Evolutionary conservation across 2,113 vertebrate species (phyloP).

Genomic region (Hemicordylus capensis): DNA sequence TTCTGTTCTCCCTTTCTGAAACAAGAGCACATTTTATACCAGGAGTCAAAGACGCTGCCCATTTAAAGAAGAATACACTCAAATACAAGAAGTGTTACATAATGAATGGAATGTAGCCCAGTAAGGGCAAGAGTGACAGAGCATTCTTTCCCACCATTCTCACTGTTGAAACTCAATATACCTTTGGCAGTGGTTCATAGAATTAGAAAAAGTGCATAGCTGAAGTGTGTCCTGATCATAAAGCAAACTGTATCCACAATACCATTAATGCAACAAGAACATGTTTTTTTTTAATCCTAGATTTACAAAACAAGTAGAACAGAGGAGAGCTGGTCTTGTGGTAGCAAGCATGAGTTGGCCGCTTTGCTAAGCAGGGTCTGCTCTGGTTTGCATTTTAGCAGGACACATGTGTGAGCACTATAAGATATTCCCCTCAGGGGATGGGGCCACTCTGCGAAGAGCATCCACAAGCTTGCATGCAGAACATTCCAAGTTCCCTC

Average conservation of each 20-base stretch:
- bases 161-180: conserved; percentile 42
- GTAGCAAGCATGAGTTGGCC: no score
- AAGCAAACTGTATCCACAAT: conserved; percentile 13
- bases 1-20: conserved; percentile 35
- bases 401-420: no score
- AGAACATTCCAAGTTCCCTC: no score
- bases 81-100: conserved; percentile 11
- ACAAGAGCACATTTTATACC: background rate
- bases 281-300: no score
- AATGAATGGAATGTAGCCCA: conserved; percentile 34
- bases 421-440: no score
- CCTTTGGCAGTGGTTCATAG: conserved; percentile 24
- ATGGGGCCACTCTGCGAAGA: no score
- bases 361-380: no score
- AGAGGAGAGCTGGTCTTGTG: no score
- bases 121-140: conserved; percentile 1
- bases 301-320: no score
- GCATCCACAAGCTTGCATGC: no score
- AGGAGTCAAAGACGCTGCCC: conserved; percentile 52
- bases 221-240: conserved; percentile 22
- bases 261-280: background rate
- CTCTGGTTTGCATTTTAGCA: no score
- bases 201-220: conserved; percentile 28
- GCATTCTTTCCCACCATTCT: conserved; percentile 51
- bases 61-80: conserved; percentile 67